Conservation (phyloP, 2,888 invertebrate species). For the Cryptophagus acutangulus region DNA sequence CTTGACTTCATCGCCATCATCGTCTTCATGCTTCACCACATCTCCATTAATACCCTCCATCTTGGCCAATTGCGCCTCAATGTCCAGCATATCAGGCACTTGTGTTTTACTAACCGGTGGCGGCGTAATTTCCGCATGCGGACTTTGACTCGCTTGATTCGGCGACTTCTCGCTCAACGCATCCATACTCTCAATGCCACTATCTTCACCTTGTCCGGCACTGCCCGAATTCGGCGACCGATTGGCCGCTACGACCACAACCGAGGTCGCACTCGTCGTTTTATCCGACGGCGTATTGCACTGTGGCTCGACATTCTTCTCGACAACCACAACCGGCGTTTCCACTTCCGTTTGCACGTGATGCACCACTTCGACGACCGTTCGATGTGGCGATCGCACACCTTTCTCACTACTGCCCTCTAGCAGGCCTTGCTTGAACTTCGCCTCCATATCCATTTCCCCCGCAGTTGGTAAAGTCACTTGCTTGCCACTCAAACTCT, state of each 20-base stretch:
- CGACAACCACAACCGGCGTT: not conserved
- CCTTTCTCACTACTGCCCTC: conserved; percentile 45
- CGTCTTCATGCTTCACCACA: conserved; percentile 26
- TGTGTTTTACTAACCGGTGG: conserved; percentile 36
- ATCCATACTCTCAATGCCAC: conserved; percentile 90
- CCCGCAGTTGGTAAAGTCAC: conserved; percentile 47
- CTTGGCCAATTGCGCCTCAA: conserved; percentile 66
- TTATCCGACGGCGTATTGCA: conserved; percentile 38
- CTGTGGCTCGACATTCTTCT: conserved; percentile 38
- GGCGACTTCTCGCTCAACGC: conserved; percentile 79
- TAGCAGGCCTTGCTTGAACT: conserved; percentile 55
- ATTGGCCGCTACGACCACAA: conserved; percentile 19
- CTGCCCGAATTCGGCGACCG: conserved; percentile 45
- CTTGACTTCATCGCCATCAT: conserved; percentile 23
- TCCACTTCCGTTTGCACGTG: conserved; percentile 21
- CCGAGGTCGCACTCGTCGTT: conserved; percentile 7
- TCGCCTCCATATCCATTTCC: conserved; percentile 52
- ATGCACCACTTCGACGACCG: conserved; percentile 32
- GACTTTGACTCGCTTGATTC: conserved; percentile 56
- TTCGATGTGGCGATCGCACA: conserved; percentile 41
- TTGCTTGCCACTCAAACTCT: conserved; percentile 44
- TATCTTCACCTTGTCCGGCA: conserved; percentile 70
- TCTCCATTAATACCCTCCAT: conserved; percentile 54
- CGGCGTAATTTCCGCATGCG: conserved; percentile 46
- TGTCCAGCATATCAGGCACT: conserved; percentile 58